Conservation (phyloP, 2,888 invertebrate species). For the Hydrotaea cyrtoneurina region DNA sequence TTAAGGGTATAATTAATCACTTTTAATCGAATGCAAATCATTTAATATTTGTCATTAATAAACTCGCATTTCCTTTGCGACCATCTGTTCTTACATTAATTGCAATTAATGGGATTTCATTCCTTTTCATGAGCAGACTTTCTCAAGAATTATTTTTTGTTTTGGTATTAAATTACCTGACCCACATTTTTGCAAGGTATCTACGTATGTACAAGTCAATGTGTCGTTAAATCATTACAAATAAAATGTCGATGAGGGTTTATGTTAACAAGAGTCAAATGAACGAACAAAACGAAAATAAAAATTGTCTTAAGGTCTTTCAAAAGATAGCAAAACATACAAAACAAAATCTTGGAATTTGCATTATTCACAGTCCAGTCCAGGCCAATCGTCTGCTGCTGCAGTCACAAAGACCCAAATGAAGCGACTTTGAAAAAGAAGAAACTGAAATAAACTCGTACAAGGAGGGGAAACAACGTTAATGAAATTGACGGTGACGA, state of each 20-base stretch:
- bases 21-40: too few relatives aligned
- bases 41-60: neutral
- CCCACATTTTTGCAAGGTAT: neutral
- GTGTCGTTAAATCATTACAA: neutral
- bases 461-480: neutral
- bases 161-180: constrained; percentile 15
- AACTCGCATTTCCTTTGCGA: neutral
- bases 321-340: neutral
- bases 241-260: neutral
- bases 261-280: neutral
- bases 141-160: neutral
- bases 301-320: constrained; percentile 10
- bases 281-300: neutral
- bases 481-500: neutral
- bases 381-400: too few relatives aligned
- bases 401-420: neutral
- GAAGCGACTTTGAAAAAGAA: constrained; percentile 1
- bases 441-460: neutral
- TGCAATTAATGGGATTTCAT: neutral
- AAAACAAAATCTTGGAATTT: constrained; percentile 18
- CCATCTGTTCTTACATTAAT: neutral
- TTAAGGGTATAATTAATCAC: too few relatives aligned
- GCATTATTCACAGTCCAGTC: constrained; percentile 4
- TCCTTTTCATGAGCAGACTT: neutral
- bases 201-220: too few relatives aligned